These are phyloP conservation scores for Latrodectus hesperus DNA, from an alignment of 2,888 invertebrate species.

Conservation along the genomic window DNA sequence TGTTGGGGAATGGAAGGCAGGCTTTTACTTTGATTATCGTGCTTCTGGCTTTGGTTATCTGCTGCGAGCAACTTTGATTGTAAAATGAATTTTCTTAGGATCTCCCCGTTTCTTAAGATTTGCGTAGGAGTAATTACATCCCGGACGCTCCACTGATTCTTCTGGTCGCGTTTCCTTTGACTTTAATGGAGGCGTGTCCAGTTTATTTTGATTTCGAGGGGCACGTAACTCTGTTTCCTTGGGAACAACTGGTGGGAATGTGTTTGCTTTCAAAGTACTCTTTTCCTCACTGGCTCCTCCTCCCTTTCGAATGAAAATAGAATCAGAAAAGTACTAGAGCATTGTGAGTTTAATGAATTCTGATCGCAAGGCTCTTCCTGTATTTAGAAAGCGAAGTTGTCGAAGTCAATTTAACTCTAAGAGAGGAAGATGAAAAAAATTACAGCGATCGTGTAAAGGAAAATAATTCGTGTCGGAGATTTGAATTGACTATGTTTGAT, in stretches of 20 bases:
- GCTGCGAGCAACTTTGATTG: conserved; percentile 19
- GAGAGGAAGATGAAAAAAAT: background rate
- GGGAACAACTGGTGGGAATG: conserved; percentile 19
- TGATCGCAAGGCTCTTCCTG: conserved; percentile 18
- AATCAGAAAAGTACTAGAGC: conserved; percentile 46
- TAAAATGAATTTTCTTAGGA: conserved; percentile 49
- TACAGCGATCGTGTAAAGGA: background rate
- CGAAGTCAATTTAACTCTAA: conserved; percentile 48
- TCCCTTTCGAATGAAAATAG: conserved; percentile 33
- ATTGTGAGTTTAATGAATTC: conserved; percentile 57
- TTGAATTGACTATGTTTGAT: background rate
- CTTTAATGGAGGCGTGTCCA: conserved; percentile 47
- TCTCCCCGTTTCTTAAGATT: conserved; percentile 8
- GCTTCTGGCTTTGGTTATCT: background rate
- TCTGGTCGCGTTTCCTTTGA: background rate
- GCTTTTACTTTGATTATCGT: conserved; percentile 40
- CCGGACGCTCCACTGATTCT: conserved; percentile 28
- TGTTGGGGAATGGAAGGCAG: background rate
- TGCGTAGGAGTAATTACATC: conserved; percentile 48
- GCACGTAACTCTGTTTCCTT: background rate
- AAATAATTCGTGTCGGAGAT: conserved; percentile 37
- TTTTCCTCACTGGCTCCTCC: background rate
- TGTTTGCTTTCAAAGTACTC: background rate
- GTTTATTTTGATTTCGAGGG: conserved; percentile 41
- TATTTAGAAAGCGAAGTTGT: conserved; percentile 15